Evolutionary conservation across 2,888 invertebrate species (phyloP).

Genomic region (Anoplius nigerrimus): DNA sequence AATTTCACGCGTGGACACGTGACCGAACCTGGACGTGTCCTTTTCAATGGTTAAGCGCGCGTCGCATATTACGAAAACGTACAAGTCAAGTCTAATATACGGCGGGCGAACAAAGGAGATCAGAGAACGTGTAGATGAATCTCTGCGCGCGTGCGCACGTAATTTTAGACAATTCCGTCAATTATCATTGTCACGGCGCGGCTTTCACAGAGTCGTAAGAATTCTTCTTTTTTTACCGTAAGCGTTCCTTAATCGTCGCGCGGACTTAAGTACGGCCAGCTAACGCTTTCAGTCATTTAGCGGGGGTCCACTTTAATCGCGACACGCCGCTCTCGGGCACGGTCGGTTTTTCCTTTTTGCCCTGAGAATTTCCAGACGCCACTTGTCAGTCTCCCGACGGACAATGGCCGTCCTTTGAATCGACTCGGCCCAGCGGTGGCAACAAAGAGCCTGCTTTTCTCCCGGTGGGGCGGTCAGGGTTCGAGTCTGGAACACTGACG

Average conservation of each 20-base stretch:
- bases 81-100: too few relatives aligned
- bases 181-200: background rate
- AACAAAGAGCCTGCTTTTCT: constrained; percentile 31
- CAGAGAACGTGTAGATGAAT: too few relatives aligned
- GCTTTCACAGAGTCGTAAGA: too few relatives aligned
- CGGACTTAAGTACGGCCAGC: background rate
- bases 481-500: too few relatives aligned
- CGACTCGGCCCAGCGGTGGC: constrained; percentile 27
- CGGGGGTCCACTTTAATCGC: constrained; percentile 27
- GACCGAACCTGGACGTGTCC: too few relatives aligned
- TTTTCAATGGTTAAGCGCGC: too few relatives aligned
- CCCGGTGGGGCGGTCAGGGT: background rate
- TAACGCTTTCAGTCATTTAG: background rate
- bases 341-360: constrained; percentile 29
- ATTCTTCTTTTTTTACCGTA: too few relatives aligned
- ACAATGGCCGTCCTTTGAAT: constrained; percentile 45
- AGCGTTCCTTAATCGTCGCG: background rate
- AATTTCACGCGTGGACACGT: too few relatives aligned
- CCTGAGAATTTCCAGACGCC: constrained; percentile 51
- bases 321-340: constrained; percentile 30
- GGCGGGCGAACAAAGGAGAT: too few relatives aligned
- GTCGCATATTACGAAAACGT: too few relatives aligned
- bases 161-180: too few relatives aligned
- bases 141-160: too few relatives aligned
- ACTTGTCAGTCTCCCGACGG: constrained; percentile 25